Evolutionary conservation across 2,797 vertebrate species (phyloP).

Genomic region (Botia kubotai): DNA sequence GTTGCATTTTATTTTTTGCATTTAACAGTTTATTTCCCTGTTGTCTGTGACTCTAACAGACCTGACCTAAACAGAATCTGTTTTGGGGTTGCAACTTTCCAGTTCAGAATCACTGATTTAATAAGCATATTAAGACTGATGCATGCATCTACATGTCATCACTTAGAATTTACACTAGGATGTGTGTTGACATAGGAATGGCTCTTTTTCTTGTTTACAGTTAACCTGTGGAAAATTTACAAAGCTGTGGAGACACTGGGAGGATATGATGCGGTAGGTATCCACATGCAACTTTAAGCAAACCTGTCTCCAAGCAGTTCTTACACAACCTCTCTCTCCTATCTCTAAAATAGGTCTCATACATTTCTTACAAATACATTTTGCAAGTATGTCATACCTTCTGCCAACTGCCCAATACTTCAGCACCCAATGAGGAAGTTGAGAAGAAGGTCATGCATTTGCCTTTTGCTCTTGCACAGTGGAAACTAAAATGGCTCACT

Average conservation of each 20-base stretch:
- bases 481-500: slow-evolving; percentile 53
- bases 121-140: neutral
- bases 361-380: slow-evolving; percentile 9
- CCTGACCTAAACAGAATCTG: no score
- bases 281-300: neutral
- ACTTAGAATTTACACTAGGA: neutral
- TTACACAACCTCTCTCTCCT: neutral
- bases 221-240: slow-evolving; percentile 95
- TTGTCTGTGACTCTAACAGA: neutral
- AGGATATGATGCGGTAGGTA: slow-evolving; percentile 90
- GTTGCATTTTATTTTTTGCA: neutral
- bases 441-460: slow-evolving; percentile 33
- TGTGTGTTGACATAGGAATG: neutral
- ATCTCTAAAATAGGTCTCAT: slow-evolving; percentile 1
- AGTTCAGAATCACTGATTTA: neutral
- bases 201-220: slow-evolving; percentile 68
- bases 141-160: neutral
- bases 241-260: slow-evolving; percentile 92
- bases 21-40: neutral
- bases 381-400: neutral
- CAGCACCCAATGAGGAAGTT: slow-evolving; percentile 18
- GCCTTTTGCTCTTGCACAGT: slow-evolving; percentile 32
- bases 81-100: neutral
- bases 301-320: neutral
- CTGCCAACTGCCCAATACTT: slow-evolving; percentile 14